phyloP scores from a whole-genome alignment of 2,113 vertebrate species.

The Brachypteracias leptosomus region DNA sequence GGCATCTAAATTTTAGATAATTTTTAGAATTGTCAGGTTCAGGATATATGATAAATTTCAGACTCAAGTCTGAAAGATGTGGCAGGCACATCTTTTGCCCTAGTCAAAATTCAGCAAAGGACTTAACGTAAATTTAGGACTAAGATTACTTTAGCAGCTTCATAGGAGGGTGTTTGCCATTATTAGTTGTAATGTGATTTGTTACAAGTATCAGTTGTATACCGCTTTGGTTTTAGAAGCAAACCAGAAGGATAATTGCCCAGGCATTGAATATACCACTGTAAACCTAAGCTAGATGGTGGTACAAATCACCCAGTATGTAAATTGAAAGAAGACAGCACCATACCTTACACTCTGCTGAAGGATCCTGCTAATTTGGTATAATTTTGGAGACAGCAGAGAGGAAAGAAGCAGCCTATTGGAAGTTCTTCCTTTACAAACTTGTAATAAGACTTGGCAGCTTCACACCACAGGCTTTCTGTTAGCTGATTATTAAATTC shows the following conservation, averaged over 20 bases:
- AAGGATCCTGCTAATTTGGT: neutral
- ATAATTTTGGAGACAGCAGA: neutral
- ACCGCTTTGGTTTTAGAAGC: neutral
- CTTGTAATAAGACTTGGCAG: neutral
- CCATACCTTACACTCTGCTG: neutral
- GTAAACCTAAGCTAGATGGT: neutral
- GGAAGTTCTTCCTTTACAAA: neutral
- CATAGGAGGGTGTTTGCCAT: neutral
- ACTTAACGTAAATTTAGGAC: rapidly evolving
- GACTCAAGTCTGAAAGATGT: neutral
- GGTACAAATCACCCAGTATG: neutral
- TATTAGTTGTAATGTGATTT: neutral
- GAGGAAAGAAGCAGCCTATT: neutral
- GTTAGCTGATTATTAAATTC: neutral
- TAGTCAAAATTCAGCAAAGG: neutral
- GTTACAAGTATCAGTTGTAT: neutral
- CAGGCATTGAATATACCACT: neutral
- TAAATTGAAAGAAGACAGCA: neutral
- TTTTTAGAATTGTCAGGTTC: neutral
- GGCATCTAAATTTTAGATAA: neutral
- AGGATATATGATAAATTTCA: neutral
- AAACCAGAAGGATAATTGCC: neutral
- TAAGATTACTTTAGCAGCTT: neutral
- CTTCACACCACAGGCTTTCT: neutral
- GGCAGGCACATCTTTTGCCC: neutral